These are phyloP conservation scores for Hoplias malabaricus DNA, from an alignment of 2,113 vertebrate genomes.

Conservation along the genomic window DNA sequence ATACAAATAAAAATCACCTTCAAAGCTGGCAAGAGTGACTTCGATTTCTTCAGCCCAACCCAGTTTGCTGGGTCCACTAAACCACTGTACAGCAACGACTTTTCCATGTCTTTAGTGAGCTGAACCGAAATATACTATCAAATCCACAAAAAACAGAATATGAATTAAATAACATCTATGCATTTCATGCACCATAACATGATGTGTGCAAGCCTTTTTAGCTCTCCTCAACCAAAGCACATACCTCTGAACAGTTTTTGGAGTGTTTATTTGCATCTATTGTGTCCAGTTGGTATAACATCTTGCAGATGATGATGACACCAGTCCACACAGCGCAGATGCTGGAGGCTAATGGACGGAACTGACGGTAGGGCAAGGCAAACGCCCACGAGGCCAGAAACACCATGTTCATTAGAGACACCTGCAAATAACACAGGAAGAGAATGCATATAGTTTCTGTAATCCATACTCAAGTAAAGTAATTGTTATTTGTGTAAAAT, in stretches of 20 bases:
- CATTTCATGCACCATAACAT: background rate
- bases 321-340: conserved; percentile 96
- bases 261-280: conserved; percentile 81
- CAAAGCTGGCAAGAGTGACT: conserved; percentile 82
- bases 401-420: conserved; percentile 85
- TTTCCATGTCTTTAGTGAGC: conserved; percentile 56
- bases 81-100: conserved; percentile 77
- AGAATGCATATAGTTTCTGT: no score
- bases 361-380: conserved; percentile 90
- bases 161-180: background rate
- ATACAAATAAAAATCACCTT: no score
- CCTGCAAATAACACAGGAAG: conserved; percentile 72
- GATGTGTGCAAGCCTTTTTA: background rate
- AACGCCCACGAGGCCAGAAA: conserved; percentile 96
- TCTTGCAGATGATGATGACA: conserved; percentile 95
- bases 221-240: background rate
- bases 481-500: no score
- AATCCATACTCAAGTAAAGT: no score
- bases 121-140: conserved; percentile 35
- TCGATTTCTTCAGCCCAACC: conserved; percentile 86
- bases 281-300: conserved; percentile 93
- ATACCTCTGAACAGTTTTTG: conserved; percentile 82
- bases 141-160: background rate
- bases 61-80: conserved; percentile 86
- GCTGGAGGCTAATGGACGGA: conserved; percentile 88